phyloP scores from a whole-genome alignment of 2,113 vertebrate species.

The Archocentrus centrarchus region DNA sequence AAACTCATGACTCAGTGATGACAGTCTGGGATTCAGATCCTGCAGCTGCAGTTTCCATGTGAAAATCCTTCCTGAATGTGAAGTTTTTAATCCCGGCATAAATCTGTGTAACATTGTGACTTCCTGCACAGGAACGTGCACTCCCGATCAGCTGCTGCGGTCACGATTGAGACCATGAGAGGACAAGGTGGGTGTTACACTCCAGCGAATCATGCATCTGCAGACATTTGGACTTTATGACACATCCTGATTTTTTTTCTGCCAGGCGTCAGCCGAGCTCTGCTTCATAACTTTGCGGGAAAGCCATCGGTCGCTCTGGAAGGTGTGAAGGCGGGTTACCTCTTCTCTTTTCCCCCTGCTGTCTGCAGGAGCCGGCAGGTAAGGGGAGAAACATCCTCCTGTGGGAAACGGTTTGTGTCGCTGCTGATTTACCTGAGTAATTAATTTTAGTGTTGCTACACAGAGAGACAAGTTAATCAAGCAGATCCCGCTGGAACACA shows the following conservation, averaged over 20 bases:
- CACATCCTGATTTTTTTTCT: neutral
- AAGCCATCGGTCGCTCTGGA: conserved; percentile 71
- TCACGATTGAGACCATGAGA: conserved; percentile 66
- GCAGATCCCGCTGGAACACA: conserved; percentile 75
- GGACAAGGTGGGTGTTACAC: conserved; percentile 56
- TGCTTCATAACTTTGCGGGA: conserved; percentile 75
- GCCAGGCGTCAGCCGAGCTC: conserved; percentile 50
- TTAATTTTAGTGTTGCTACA: neutral
- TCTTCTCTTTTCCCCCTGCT: conserved; percentile 69
- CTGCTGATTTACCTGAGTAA: neutral
- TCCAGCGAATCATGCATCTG: neutral
- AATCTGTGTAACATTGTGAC: neutral
- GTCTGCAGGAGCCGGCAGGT: conserved; percentile 67
- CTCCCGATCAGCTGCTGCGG: conserved; percentile 70
- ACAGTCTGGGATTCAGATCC: neutral
- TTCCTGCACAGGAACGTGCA: conserved; percentile 69
- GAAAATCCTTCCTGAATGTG: too few species aligned
- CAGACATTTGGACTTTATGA: neutral
- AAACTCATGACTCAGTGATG: neutral
- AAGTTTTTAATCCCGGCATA: neutral
- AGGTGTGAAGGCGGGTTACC: conserved; percentile 63
- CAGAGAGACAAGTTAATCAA: conserved; percentile 71
- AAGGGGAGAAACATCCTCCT: neutral
- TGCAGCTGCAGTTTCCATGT: neutral
- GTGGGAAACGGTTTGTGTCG: neutral